Evolutionary conservation across 1,140 invertebrate species (phyloP).

Genomic region (Cyrtorhinus lividipennis): DNA sequence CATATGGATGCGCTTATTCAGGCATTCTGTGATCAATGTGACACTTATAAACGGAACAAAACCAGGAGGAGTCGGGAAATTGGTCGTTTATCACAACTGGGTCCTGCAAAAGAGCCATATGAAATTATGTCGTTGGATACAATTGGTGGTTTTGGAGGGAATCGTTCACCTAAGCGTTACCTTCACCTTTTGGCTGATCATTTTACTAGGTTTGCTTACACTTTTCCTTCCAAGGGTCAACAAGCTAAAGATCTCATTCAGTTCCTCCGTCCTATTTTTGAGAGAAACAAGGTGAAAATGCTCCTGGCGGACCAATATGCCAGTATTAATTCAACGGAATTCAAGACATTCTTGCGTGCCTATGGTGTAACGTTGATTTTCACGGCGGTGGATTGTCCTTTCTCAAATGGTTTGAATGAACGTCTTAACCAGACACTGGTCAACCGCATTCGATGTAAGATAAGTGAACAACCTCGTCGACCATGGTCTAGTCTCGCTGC

Average conservation of each 20-base stretch:
- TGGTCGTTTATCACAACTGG: slow-evolving; percentile 26
- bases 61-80: slow-evolving; percentile 24
- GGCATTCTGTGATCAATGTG: slow-evolving; percentile 27
- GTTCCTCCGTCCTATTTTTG: background rate
- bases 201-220: slow-evolving; percentile 23
- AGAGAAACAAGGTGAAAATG: slow-evolving; percentile 21
- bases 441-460: slow-evolving; percentile 1
- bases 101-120: slow-evolving; percentile 28
- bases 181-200: slow-evolving; percentile 25
- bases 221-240: slow-evolving; percentile 20
- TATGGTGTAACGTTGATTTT: background rate
- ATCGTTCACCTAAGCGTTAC: slow-evolving; percentile 24
- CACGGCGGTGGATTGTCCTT: background rate
- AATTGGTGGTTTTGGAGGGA: slow-evolving; percentile 23
- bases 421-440: slow-evolving; percentile 5
- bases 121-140: slow-evolving; percentile 27
- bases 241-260: background rate
- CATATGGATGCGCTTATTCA: slow-evolving; percentile 23
- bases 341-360: slow-evolving; percentile 3
- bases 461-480: background rate
- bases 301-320: slow-evolving; percentile 24
- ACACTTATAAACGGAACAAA: slow-evolving; percentile 29
- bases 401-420: slow-evolving; percentile 11
- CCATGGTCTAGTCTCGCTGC: background rate
- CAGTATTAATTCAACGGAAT: slow-evolving; percentile 24